A percentile compares a stretch with the other conserved stretches of the same genome.
These are phyloP conservation scores for Galerucella pusilla DNA, from an alignment of 2,888 invertebrate genomes.

Conservation along the genomic window DNA sequence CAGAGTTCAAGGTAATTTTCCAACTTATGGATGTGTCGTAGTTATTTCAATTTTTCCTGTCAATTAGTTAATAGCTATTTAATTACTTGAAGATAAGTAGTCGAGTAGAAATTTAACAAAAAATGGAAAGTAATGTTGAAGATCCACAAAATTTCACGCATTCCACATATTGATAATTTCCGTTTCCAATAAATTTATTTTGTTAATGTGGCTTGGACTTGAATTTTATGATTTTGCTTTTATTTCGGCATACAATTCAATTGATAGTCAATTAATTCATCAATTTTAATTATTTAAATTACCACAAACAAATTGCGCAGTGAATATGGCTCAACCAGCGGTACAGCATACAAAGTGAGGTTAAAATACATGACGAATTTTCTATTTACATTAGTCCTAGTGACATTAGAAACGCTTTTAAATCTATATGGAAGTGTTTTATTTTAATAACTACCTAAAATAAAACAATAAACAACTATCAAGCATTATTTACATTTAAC, in stretches of 20 bases:
- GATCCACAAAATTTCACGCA: no score
- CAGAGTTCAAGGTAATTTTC: neutral
- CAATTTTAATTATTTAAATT: no score
- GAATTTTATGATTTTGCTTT: no score
- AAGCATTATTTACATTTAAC: neutral
- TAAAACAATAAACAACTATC: neutral
- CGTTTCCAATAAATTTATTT: no score
- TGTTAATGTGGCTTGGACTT: no score
- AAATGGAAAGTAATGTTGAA: neutral
- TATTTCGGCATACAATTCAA: no score
- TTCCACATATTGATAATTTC: no score
- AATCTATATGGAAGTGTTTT: neutral
- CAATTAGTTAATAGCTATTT: neutral
- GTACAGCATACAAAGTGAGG: no score
- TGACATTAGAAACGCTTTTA: neutral
- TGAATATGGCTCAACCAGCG: no score
- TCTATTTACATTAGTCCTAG: neutral
- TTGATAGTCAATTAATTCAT: no score
- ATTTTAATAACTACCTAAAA: neutral
- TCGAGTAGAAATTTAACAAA: neutral
- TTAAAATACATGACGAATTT: no score
- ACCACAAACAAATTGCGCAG: no score
- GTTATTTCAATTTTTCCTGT: neutral
- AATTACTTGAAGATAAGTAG: neutral
- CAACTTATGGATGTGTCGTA: neutral